Evolutionary conservation across 2,113 vertebrate species (phyloP).

Genomic region (Orthonyx spaldingii): DNA sequence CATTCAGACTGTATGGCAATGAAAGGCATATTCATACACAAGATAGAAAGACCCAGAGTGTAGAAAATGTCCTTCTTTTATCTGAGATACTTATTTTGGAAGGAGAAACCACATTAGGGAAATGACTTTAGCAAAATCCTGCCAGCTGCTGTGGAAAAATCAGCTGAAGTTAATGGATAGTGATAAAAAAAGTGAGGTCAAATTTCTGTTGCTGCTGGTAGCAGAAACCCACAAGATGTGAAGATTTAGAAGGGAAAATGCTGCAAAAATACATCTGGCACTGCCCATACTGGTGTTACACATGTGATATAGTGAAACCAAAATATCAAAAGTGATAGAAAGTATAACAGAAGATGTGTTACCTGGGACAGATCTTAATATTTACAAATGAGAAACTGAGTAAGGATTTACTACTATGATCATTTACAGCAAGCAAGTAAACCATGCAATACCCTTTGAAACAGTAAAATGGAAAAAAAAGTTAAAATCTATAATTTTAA

Average conservation of each 20-base stretch:
- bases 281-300: neutral
- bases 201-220: neutral
- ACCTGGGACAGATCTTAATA: conserved; percentile 38
- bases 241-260: neutral
- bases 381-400: conserved; percentile 68
- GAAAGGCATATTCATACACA: neutral
- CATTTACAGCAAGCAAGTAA: conserved; percentile 67
- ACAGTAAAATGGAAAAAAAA: conserved; percentile 72
- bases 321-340: conserved; percentile 37
- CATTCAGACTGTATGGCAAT: neutral
- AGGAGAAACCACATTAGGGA: neutral
- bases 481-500: conserved; percentile 85
- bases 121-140: neutral
- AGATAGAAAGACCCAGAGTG: neutral
- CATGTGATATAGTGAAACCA: neutral
- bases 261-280: neutral
- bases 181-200: neutral
- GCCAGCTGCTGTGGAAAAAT: neutral
- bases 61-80: neutral
- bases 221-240: accelerated
- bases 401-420: conserved; percentile 65
- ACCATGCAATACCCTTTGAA: conserved; percentile 64
- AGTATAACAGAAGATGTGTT: conserved; percentile 46
- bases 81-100: neutral
- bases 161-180: neutral